These are phyloP conservation scores for Dasypus novemcinctus DNA, from an alignment of 2,113 vertebrate genomes.

Conservation along the genomic window DNA sequence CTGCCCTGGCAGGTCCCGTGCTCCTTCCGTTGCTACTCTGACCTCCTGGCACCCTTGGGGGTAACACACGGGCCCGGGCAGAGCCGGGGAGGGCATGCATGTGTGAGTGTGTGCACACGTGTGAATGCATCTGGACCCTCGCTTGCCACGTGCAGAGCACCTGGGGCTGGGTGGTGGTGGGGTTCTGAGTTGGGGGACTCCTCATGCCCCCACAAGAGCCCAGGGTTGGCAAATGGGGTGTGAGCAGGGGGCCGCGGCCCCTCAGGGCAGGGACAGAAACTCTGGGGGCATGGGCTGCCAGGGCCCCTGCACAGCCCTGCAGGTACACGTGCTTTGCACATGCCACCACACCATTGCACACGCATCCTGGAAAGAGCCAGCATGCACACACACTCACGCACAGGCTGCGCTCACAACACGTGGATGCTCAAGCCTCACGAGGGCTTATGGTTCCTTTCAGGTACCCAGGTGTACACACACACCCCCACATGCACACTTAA, in stretches of 20 bases:
- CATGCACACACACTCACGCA: accelerated
- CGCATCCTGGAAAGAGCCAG: not conserved
- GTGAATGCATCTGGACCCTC: not conserved
- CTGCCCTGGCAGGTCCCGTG: not conserved
- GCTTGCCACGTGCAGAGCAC: not conserved
- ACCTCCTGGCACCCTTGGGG: not conserved
- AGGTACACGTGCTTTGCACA: accelerated
- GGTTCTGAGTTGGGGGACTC: accelerated
- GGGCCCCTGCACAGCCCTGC: not conserved
- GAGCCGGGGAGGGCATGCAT: accelerated
- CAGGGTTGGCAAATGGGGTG: accelerated
- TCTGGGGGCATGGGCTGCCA: accelerated
- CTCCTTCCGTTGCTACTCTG: not conserved
- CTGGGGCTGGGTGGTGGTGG: not conserved
- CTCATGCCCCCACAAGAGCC: accelerated
- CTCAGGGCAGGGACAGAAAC: not conserved
- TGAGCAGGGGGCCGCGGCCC: not conserved
- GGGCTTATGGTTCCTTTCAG: not conserved
- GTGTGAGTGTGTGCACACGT: not conserved
- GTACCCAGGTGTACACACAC: not conserved
- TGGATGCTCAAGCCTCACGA: accelerated
- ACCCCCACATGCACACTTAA: not conserved
- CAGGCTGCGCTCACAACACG: not conserved
- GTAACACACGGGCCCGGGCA: not conserved
- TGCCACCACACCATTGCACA: not conserved